phyloP scores from a whole-genome alignment of 1,140 invertebrate genomes.

The Drosophila miranda region DNA sequence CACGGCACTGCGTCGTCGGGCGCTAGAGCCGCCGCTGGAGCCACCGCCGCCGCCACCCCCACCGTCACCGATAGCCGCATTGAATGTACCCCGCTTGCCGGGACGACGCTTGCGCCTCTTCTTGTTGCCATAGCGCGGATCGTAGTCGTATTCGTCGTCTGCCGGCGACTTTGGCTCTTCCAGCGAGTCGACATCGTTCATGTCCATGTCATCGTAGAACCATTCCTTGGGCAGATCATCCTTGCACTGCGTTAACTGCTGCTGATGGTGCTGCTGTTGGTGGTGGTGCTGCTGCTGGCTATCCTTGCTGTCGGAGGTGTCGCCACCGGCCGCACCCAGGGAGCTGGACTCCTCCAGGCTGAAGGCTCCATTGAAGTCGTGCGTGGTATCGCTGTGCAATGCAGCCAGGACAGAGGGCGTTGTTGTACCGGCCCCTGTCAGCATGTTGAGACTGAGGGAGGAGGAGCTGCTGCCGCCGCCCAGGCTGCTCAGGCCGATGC shows the following conservation, averaged over 20 bases:
- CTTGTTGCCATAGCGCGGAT: conserved; percentile 85
- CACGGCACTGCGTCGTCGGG: conserved; percentile 54
- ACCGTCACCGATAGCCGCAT: conserved; percentile 28
- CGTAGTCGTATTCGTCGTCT: conserved; percentile 97
- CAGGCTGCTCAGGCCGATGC: conserved; percentile 19
- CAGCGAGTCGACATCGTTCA: conserved; percentile 94
- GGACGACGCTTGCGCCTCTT: conserved; percentile 77
- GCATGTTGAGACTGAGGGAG: conserved; percentile 59
- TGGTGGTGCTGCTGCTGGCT: conserved; percentile 73
- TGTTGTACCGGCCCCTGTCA: conserved; percentile 52
- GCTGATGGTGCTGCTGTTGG: conserved; percentile 50
- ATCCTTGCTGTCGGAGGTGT: conserved; percentile 81
- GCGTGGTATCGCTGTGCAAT: conserved; percentile 58
- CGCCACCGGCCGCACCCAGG: conserved; percentile 74
- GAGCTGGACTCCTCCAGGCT: conserved; percentile 78
- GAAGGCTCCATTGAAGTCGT: conserved; percentile 78
- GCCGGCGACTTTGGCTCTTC: conserved; percentile 95
- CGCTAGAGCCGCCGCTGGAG: conserved; percentile 34
- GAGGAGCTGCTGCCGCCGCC: conserved; percentile 29
- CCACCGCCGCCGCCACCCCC: conserved; percentile 33
- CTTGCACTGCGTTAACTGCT: conserved; percentile 42
- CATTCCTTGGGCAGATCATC: conserved; percentile 86
- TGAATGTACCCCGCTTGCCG: conserved; percentile 53
- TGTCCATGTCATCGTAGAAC: conserved; percentile 94
- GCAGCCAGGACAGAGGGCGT: conserved; percentile 58